These are phyloP conservation scores for Pelusios castaneus DNA, from an alignment of 2,113 vertebrate species.

Conservation along the genomic window DNA sequence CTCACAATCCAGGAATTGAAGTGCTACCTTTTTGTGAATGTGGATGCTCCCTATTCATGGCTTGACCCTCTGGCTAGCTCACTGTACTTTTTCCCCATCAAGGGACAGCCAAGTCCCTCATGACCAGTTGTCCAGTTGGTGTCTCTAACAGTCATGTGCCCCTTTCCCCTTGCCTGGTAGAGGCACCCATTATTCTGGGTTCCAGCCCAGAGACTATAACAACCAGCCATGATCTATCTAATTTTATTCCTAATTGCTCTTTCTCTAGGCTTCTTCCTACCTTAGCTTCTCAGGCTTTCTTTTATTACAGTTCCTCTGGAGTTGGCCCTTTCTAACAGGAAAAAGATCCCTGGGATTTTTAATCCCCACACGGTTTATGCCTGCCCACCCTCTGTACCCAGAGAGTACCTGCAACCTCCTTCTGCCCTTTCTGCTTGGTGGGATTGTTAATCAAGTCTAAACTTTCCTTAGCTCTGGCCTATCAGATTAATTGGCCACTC, in stretches of 20 bases:
- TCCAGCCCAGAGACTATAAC: background rate
- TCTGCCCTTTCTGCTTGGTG: background rate
- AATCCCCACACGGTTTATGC: background rate
- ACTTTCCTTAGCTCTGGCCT: background rate
- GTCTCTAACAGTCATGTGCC: background rate
- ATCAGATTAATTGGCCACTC: background rate
- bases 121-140: background rate
- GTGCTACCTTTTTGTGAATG: background rate
- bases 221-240: background rate
- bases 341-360: background rate
- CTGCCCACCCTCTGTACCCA: background rate
- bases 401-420: background rate
- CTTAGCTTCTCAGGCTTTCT: background rate
- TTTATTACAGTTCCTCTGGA: background rate
- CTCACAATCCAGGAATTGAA: background rate
- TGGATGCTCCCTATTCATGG: background rate
- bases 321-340: background rate
- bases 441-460: background rate
- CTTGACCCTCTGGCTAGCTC: background rate
- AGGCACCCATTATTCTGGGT: background rate
- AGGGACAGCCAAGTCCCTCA: background rate
- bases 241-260: too few relatives aligned
- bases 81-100: background rate
- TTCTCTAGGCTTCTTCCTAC: background rate
- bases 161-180: background rate